Evolutionary conservation across 1,140 invertebrate species (phyloP), one percentile per base, ranked within the genome.

Genomic region (Cydia pomonella): DNA sequence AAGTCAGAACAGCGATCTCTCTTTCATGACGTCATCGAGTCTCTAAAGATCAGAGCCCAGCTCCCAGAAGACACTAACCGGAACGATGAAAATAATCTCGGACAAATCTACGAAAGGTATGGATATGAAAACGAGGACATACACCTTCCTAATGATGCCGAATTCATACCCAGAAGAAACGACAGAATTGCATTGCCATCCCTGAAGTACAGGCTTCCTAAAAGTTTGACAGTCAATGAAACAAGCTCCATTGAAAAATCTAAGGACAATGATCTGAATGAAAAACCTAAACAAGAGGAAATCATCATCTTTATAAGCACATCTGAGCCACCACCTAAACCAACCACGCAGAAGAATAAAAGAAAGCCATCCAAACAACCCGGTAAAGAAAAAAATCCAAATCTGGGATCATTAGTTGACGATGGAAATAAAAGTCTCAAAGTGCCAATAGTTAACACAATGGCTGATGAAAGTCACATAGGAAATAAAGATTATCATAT

Each of bases 401-500:
- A 82, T 23, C 80, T 79, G 29, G 79, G 82, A 21, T 7, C 53
- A 59, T 2, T 23, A 59, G 64, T 76, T 62, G 76, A 73, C 13
- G 77, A 81, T 38, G 74, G 69, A 13, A 72, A 69, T 13, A 76
- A 79, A 59, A 74, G 47, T 12, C 75, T 66, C 29, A 10, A 18
- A 62, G 74, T 80, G 38, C 88, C 87, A 5, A 77, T 88, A n/a
- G 82, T 79, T 12, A 93, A 93, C 69, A 85, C 81, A 69, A 88
- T 93, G 84, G 76, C 83, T 33, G 92, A 91, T 12, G 85, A 89
- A 73, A 93, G 92, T 78, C 92, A 93, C 77, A 93, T 93, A 5
- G 93, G 93, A 2, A 85, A 93, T 75, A 84, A 92, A 21, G 91
- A 93, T 80, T 87, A 88, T 12, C 92, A 93, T 84, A 93, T 90